Conservation (phyloP, 2,113 vertebrate species). For the Choloepus hoffmanni region DNA sequence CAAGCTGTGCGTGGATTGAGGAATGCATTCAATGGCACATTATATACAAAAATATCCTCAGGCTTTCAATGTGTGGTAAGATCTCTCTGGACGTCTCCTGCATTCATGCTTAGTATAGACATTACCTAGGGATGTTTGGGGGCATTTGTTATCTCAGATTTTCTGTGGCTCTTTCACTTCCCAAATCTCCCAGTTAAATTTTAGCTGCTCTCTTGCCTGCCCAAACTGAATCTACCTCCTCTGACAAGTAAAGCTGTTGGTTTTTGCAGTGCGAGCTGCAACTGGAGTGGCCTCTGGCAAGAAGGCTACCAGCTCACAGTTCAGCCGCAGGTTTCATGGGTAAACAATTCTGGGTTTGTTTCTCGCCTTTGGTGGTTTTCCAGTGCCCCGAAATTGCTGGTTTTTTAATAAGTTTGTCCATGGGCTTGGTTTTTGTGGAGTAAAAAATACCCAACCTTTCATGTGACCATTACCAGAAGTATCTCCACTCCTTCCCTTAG, state of each 20-base stretch:
- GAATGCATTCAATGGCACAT: background rate
- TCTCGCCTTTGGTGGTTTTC: background rate
- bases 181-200: background rate
- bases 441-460: background rate
- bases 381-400: background rate
- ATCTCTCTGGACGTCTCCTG: background rate
- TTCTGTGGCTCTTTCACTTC: background rate
- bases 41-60: background rate
- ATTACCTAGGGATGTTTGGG: background rate
- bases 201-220: background rate
- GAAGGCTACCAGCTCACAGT: background rate
- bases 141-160: background rate
- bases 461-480: background rate
- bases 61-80: background rate
- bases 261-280: background rate
- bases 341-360: background rate
- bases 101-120: background rate
- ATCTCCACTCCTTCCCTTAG: background rate
- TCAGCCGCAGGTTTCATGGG: background rate
- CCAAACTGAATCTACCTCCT: background rate
- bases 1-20: background rate
- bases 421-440: background rate
- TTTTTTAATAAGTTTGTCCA: constrained; percentile 16
- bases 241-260: background rate
- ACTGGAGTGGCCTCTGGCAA: background rate